phyloP scores from a whole-genome alignment of 37 sponge, comb jelly and placozoan species.

The Haliclona indistincta region DNA sequence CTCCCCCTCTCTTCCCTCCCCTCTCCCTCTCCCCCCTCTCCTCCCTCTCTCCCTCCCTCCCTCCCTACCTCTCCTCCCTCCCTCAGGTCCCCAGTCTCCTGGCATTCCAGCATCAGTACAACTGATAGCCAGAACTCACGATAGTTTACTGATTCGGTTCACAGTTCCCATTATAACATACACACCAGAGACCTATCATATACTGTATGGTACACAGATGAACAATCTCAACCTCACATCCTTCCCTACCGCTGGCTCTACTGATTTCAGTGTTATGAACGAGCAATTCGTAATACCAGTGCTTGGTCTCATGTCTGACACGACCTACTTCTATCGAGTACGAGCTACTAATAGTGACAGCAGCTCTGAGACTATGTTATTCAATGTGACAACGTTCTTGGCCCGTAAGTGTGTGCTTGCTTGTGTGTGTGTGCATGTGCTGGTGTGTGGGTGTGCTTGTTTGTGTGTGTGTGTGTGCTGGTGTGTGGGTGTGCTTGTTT shows the following conservation, averaged over 20 bases:
- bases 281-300: conserved; percentile 3
- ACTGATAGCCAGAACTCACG: not conserved
- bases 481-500: no score
- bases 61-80: not conserved
- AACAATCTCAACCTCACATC: not conserved
- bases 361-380: not conserved
- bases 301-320: conserved; percentile 2
- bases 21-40: not conserved
- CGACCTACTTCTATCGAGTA: conserved; percentile 29
- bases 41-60: not conserved
- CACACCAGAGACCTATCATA: conserved; percentile 14
- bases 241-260: not conserved
- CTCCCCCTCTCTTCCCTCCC: not conserved
- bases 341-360: not conserved
- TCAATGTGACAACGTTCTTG: no score
- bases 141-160: not conserved
- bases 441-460: no score
- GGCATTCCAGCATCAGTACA: not conserved
- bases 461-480: no score
- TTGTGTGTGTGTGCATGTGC: no score
- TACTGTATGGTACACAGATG: conserved; percentile 17
- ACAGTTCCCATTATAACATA: conserved; percentile 11
- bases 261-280: conserved; percentile 7
- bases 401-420: no score
- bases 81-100: not conserved